These are phyloP conservation scores for Phengaris arion DNA, from an alignment of 2,888 invertebrate species.

Conservation along the genomic window DNA sequence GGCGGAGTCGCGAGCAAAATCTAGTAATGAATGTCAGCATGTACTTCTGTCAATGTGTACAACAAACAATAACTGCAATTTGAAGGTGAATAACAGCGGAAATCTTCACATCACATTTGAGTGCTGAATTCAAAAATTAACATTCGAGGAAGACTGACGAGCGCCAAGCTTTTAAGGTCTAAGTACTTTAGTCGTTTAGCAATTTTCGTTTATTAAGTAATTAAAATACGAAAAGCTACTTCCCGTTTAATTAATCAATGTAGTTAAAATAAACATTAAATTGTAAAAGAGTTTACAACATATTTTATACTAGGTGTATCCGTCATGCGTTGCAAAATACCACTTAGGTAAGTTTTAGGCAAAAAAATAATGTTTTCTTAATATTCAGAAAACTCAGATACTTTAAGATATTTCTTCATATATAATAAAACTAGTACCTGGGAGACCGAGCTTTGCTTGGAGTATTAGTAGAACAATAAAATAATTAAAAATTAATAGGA, in stretches of 20 bases:
- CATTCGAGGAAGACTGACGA: background rate
- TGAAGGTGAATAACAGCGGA: constrained; percentile 24
- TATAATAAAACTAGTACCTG: too few species aligned
- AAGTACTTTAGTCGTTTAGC: background rate
- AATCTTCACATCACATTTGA: constrained; percentile 19
- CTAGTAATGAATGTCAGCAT: too few species aligned
- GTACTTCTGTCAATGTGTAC: too few species aligned
- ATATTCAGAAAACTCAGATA: too few species aligned
- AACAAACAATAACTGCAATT: background rate
- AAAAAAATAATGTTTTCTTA: too few species aligned
- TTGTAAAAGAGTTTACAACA: constrained; percentile 6
- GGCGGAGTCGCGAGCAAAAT: too few species aligned
- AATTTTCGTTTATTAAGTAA: constrained; percentile 18
- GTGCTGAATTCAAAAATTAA: constrained; percentile 1
- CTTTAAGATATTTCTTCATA: too few species aligned
- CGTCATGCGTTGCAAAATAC: background rate
- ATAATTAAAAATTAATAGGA: too few species aligned
- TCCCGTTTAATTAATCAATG: constrained; percentile 9
- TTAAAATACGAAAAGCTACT: background rate
- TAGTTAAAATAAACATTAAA: constrained; percentile 18
- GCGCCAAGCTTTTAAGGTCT: background rate
- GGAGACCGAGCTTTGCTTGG: too few species aligned
- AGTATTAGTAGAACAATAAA: too few species aligned
- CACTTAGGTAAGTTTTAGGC: background rate
- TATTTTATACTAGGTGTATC: background rate